Base-by-base conservation (phyloP, 2,888 invertebrate genomes). In the Watsonalla cultraria region DNA sequence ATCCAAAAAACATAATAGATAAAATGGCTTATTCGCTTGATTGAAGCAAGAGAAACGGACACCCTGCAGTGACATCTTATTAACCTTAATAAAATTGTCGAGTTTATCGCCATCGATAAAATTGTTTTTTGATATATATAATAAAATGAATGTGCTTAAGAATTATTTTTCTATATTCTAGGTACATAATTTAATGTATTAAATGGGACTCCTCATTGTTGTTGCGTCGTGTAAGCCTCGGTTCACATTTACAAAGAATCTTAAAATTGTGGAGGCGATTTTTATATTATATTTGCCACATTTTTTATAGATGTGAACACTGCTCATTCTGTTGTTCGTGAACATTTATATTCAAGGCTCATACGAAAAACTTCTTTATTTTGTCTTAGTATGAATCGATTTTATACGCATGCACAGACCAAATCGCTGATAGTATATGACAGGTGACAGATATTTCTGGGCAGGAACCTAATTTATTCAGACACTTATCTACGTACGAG, bases 111-210 rank as follows among this genome's bases (percentile, higher is more conserved):
- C 42, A 42, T 42, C 42, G 42, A 11, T 42, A 42, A 42, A 42
- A 11, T 35, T 48, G 13, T n/a, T 35, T 0, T 7, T 37, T 37
- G 37, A 37, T 15, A n/a, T n/a, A n/a, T n/a, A n/a, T n/a, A 49
- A 49, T 49, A 49, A 37, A 37, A 49, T 49, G 39, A 76, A 75
- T 74, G 77, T 76, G 60, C 68, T 70, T 69, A 66, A 79, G 76
- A 74, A 72, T 84, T 87, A 86, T 86, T 84, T 86, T 87, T 86
- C 85, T 86, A 82, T 78, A 77, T 76, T 78, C 82, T 82, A 78
- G 37, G 11, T 42, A 42, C 11, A 24, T 77, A 86, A 84, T 80
- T 78, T 84, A 78, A 72, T 13, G 35, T 48, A 72, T 76, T 75
- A 76, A 75, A 80, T 66, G 76, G 75, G 70, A 75, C 72, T 78